Evolutionary conservation across 2,888 invertebrate species (phyloP), one percentile per base, ranked within the genome.

Genomic region (Criorhina ranunculi): DNA sequence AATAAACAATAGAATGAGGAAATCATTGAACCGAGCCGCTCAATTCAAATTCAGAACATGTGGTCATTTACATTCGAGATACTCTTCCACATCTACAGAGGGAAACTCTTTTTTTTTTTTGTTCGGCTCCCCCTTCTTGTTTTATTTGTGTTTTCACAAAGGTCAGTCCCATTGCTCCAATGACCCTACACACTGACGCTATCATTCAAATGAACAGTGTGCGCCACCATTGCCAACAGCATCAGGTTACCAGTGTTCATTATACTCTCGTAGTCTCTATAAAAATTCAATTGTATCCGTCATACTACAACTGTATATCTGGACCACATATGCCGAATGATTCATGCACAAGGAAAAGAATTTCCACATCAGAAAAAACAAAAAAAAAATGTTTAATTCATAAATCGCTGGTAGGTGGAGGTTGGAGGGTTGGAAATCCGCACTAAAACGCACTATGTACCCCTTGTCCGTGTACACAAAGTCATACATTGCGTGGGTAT

Each of bases 91-190:
- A n/a, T n/a, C n/a, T n/a, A n/a, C 24, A 1, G 24, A 24, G 24
- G 24, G 24, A 24, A 24, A 24, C 24, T 24, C 24, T 53, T 51
- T 3, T n/a, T 17, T n/a, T 19, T 17, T 6, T 37, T 17, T 35
- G 5, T 24, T 6, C 12, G 15, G 12, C 67, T 17, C 33, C 49
- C 49, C 42, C 15, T 33, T 15, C 15, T n/a, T 46, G 46, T 46
- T 37, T 44, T 29, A 6, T 24, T 42, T n/a, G 35, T 33, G 31
- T 46, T 24, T 59, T 19, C 8, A 24, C 57, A 6, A 9, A 76
- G 76, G 66, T 73, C 82, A 78, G 62, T 51, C 44, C 42, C 72
- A 73, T 42, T 78, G 83, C 72, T 83, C 78, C 83, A 83, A 69
- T 83, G 78, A 83, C 67, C 83, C 73, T 53, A 75, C 67, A 66